Conservation (phyloP, 2,797 vertebrate genomes). For the Hipposideros larvatus region DNA sequence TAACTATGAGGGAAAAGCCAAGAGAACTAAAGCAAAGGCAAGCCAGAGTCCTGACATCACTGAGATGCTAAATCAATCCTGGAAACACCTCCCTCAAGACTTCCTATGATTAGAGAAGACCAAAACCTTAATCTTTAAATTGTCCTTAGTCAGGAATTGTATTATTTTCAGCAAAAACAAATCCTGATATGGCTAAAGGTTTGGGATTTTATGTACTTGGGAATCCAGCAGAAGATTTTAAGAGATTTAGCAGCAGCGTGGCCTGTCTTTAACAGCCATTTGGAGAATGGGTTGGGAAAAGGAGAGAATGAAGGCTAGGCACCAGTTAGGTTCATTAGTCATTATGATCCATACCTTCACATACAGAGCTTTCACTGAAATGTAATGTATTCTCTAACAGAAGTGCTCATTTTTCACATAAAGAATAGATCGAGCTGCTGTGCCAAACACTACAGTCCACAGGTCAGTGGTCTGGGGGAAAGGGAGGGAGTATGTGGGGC, state of each 20-base stretch:
- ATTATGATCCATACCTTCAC: neutral
- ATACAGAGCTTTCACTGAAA: neutral
- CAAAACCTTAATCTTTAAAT: neutral
- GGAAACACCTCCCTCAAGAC: neutral
- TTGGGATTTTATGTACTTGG: neutral
- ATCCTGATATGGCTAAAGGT: neutral
- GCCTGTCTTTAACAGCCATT: neutral
- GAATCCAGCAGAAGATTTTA: neutral
- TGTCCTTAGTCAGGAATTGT: neutral
- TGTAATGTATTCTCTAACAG: neutral
- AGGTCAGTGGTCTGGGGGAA: neutral
- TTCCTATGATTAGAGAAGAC: neutral
- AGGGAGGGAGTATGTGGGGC: too few species aligned
- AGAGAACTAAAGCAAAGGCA: neutral
- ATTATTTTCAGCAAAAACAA: neutral
- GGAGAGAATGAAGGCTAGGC: neutral
- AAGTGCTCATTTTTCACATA: neutral
- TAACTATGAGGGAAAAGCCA: neutral
- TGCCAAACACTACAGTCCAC: neutral
- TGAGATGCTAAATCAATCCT: neutral
- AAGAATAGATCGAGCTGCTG: neutral
- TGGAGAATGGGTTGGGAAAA: neutral
- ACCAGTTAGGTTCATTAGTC: neutral
- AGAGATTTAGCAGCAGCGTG: neutral
- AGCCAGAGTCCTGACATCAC: neutral